Percentiles rank a stretch among this genome's conserved stretches.
Evolutionary conservation across 2,113 vertebrate genomes (phyloP).

Genomic region (Emydura subglobosa): DNA sequence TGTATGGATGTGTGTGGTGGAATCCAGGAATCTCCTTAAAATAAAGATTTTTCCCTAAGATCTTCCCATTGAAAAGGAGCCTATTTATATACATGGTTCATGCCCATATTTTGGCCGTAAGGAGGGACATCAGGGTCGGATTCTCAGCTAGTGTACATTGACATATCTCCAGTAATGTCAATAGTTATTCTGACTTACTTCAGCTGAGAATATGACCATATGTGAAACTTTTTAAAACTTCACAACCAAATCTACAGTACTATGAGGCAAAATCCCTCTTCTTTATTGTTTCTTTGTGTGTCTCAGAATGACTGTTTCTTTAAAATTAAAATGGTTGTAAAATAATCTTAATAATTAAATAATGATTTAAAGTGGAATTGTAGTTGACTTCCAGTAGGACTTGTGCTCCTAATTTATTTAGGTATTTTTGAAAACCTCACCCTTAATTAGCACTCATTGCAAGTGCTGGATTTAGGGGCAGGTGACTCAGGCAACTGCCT

Average conservation of each 20-base stretch:
- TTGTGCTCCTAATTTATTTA: neutral
- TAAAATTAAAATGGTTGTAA: neutral
- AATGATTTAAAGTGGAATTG: slow-evolving; percentile 1
- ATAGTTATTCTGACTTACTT: neutral
- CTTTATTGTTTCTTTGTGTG: neutral
- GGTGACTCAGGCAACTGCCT: no score
- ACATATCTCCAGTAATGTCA: neutral
- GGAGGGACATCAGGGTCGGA: neutral
- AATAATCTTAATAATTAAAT: neutral
- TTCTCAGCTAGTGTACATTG: neutral
- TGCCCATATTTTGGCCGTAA: neutral
- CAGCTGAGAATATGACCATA: neutral
- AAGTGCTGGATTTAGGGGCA: no score
- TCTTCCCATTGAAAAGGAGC: neutral
- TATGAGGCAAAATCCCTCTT: neutral
- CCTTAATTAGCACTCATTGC: neutral
- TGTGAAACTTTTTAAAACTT: neutral
- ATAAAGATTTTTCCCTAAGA: slow-evolving; percentile 40
- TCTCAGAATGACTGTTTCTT: neutral
- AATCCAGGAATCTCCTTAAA: slow-evolving; percentile 57
- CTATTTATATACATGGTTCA: neutral
- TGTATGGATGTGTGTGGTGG: neutral
- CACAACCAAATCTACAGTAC: neutral
- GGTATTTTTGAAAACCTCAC: neutral
- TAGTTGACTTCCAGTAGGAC: neutral